phyloP scores from a whole-genome alignment of 2,888 invertebrate genomes.

The Teleogryllus oceanicus region DNA sequence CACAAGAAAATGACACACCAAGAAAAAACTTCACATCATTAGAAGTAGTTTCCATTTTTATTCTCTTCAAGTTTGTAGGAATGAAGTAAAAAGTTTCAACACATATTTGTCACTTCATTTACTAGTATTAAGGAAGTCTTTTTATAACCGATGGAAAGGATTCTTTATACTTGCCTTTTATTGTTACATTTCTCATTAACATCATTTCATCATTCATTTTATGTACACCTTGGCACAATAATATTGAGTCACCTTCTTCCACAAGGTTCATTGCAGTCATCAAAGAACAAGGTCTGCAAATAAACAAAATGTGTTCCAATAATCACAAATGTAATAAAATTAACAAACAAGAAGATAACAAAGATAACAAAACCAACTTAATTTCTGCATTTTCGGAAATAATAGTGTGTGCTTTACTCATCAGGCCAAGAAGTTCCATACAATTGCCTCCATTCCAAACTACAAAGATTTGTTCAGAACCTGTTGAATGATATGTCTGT shows the following conservation, averaged over 20 bases:
- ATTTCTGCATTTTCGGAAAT: background rate
- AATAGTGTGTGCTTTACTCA: background rate
- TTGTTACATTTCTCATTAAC: background rate
- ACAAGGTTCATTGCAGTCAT: background rate
- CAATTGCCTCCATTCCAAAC: background rate
- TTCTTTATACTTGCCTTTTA: background rate
- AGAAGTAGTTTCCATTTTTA: too few species aligned
- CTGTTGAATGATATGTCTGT: background rate
- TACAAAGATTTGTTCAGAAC: background rate
- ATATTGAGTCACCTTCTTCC: background rate
- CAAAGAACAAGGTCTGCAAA: background rate
- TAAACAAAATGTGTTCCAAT: background rate
- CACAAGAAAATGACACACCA: too few species aligned
- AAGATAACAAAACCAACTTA: background rate
- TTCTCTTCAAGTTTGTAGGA: too few species aligned
- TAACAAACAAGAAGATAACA: background rate
- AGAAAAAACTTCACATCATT: too few species aligned
- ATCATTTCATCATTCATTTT: constrained; percentile 1
- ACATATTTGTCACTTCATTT: too few species aligned
- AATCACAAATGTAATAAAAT: too few species aligned
- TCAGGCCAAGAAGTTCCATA: background rate
- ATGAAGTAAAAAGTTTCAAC: too few species aligned
- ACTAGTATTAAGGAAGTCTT: too few species aligned
- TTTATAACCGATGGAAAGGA: background rate
- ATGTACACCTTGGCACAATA: background rate